phyloP scores from a whole-genome alignment of 2,113 vertebrate species.

The Gavia stellata region DNA sequence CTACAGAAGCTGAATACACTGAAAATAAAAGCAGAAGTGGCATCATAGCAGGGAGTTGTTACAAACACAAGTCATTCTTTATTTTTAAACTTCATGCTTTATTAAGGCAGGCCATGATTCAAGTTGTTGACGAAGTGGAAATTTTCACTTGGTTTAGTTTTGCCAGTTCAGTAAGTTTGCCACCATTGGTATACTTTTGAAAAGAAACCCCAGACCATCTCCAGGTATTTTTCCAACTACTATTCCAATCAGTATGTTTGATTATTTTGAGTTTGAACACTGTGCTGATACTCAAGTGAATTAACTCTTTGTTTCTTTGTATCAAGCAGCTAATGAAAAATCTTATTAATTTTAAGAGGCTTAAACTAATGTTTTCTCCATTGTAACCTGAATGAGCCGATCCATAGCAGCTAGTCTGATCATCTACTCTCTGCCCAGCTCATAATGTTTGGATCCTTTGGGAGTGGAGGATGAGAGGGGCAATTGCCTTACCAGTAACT shows the following conservation, averaged over 20 bases:
- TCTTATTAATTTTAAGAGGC: not conserved
- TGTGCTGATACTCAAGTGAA: not conserved
- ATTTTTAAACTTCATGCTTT: constrained; percentile 31
- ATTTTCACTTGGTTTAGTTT: constrained; percentile 25
- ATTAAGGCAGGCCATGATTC: not conserved
- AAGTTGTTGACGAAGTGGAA: not conserved
- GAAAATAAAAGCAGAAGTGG: constrained; percentile 18
- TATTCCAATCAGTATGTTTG: not conserved
- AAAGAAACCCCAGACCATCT: not conserved
- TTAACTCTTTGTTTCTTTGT: not conserved
- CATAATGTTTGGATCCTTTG: not conserved
- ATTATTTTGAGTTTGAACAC: not conserved
- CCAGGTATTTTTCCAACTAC: not conserved
- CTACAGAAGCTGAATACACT: not conserved
- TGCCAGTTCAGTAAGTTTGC: not conserved
- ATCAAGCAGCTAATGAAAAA: not conserved
- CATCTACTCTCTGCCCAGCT: not conserved
- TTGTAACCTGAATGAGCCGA: not conserved
- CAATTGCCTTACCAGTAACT: not conserved
- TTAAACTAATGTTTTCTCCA: not conserved
- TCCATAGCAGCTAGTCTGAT: not conserved
- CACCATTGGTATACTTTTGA: not conserved
- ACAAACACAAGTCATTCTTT: not conserved
- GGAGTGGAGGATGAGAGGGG: not conserved
- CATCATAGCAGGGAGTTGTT: not conserved